Conservation (phyloP, 35 echinoderm and acorn worm species). For the Heliocidaris tuberculata region DNA sequence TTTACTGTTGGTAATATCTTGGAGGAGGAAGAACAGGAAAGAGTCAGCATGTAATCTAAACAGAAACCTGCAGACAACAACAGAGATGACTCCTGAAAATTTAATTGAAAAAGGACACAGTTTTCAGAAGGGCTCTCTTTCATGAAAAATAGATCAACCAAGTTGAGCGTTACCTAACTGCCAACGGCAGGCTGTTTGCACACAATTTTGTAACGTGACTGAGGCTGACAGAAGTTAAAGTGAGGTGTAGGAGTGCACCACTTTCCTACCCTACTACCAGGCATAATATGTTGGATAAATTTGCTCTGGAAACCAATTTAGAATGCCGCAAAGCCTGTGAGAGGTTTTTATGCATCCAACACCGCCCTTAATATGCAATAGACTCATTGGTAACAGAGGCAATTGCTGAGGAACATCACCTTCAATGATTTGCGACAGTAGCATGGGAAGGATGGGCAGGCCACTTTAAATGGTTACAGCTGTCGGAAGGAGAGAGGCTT, state of each 20-base stretch:
- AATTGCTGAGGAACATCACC: constrained; percentile 3
- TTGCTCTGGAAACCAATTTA: constrained; percentile 10
- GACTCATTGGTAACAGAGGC: background rate
- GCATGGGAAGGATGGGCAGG: background rate
- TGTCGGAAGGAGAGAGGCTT: background rate
- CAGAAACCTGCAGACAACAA: background rate
- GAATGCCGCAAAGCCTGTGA: background rate
- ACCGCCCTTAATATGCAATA: background rate
- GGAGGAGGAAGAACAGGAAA: background rate
- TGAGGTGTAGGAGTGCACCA: background rate
- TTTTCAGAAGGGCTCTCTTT: background rate
- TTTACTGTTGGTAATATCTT: background rate
- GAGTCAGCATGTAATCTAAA: background rate
- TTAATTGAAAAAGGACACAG: constrained; percentile 12
- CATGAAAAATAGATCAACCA: constrained; percentile 5
- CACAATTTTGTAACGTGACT: background rate
- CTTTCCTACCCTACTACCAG: background rate
- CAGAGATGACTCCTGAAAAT: background rate
- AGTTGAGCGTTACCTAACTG: constrained; percentile 3
- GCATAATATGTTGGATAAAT: background rate
- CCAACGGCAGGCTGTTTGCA: constrained; percentile 6
- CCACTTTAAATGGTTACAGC: background rate
- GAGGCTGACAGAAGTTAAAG: background rate
- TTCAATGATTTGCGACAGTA: background rate
- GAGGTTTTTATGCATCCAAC: background rate